Base-by-base conservation (phyloP, 2,113 vertebrate genomes). In the Hemicordylus capensis region DNA sequence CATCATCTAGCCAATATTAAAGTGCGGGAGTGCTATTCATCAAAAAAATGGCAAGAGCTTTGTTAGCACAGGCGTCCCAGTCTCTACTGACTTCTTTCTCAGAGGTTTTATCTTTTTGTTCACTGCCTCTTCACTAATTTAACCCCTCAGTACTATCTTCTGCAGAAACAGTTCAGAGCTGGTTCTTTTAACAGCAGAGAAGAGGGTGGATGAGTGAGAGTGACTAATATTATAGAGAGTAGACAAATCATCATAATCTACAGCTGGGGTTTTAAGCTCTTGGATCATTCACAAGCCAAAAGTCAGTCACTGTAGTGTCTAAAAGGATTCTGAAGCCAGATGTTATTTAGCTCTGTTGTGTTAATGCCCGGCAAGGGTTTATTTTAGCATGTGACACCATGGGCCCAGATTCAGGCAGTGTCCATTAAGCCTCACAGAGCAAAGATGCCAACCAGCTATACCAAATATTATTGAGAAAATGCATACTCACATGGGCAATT, bases 1-100 rank as follows among this genome's bases (percentile, higher is more conserved):
- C 86, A 86, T 90, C 85, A 93, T 72, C 76, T 93, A 76, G 61
- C 44, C 56, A 76, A 14, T 76, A 80, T 85, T 51, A 26, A 89
- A 84, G 90, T 88, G 58, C 34, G 19, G 73, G 22, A 90, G 54
- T 37, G 69, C 1, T 54, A 51, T 37, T 78, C 42, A 58, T 44
- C 6, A 0, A 70, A 34, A 83, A 84, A 69, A 42, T 2, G 37
- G 28, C 12, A 46, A 85, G 20, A 85, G 31, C 48, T 88, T 85
- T 89, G 1, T 61, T 88, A 76, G 66, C 34, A 89, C 51, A 4
- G 28, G 91, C 90, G 83, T 39, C 56, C 80, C n/a, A 56, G 61
- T 1, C 9, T 58, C 9, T 12, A 6, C 19, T 8, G 39, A 70
- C 80, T 11, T 81, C 0, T 88, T 42, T 37, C 24, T 12, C 26